Evolutionary conservation across 92 coral and sea anemone genomes (phyloP).

Genomic region (Heteractis magnifica): DNA sequence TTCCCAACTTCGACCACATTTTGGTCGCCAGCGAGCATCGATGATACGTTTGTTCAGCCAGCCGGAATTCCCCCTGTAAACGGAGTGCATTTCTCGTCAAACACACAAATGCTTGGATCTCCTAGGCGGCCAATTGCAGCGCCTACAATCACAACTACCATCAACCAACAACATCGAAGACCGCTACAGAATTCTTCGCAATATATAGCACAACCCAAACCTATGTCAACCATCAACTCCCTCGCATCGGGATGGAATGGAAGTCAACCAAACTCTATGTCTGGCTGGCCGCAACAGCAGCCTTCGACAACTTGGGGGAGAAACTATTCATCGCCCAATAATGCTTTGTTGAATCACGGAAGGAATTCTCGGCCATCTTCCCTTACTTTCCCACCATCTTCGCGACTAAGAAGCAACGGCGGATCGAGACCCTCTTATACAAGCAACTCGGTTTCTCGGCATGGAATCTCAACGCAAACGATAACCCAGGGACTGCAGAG

Average conservation of each 20-base stretch:
- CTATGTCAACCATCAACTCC: constrained; percentile 67
- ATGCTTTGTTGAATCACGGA: constrained; percentile 60
- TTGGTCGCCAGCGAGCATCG: constrained; percentile 96
- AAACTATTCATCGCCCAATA: constrained; percentile 68
- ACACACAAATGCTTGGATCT: constrained; percentile 77
- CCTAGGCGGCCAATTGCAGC: constrained; percentile 77
- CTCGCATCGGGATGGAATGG: constrained; percentile 83
- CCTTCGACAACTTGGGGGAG: constrained; percentile 91
- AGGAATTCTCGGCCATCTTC: constrained; percentile 79
- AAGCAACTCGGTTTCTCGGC: constrained; percentile 45
- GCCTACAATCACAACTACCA: constrained; percentile 66
- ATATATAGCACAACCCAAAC: constrained; percentile 72
- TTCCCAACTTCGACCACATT: constrained; percentile 92
- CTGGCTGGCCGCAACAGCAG: constrained; percentile 98
- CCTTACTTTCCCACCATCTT: constrained; percentile 62
- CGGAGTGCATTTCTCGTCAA: constrained; percentile 83
- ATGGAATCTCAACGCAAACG: constrained; percentile 82
- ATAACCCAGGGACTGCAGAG: constrained; percentile 95
- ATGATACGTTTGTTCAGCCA: constrained; percentile 89
- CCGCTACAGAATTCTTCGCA: constrained; percentile 70
- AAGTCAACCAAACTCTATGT: constrained; percentile 70
- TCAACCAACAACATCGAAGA: constrained; percentile 82
- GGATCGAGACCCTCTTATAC: constrained; percentile 56
- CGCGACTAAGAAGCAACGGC: constrained; percentile 62
- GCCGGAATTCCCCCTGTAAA: constrained; percentile 81